Percentiles rank a stretch among this genome's conserved stretches.
Evolutionary conservation across 92 coral and sea anemone species (phyloP).

Genomic region (Galaxea fascicularis): DNA sequence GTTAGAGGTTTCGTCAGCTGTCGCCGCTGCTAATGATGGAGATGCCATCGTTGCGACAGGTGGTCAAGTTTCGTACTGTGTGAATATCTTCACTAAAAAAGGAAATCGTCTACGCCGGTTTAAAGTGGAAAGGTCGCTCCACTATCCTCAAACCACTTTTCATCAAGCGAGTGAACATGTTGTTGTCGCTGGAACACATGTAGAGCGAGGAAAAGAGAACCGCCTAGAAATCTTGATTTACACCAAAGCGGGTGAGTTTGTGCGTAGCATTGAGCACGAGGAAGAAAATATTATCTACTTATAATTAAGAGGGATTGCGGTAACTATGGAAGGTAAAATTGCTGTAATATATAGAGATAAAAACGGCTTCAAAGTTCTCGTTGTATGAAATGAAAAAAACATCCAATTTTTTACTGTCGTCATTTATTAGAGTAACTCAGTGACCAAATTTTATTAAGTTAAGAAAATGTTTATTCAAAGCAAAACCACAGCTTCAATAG

Average conservation of each 20-base stretch:
- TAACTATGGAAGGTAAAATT: conserved; percentile 16
- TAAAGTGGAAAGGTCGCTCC: background rate
- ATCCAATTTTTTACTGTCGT: too few species aligned
- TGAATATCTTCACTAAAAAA: conserved; percentile 33
- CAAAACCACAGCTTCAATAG: too few species aligned
- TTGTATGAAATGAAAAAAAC: conserved; percentile 19
- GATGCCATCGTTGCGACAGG: conserved; percentile 24
- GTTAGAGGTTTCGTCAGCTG: background rate
- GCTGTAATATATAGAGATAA: conserved; percentile 2
- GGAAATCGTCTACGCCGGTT: conserved; percentile 46
- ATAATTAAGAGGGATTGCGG: conserved; percentile 12
- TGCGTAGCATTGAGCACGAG: background rate
- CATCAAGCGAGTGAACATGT: conserved; percentile 34
- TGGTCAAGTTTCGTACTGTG: background rate
- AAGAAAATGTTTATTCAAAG: too few species aligned
- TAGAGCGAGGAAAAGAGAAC: too few species aligned
- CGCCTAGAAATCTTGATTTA: conserved; percentile 22
- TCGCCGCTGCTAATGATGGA: conserved; percentile 44
- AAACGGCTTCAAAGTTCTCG: background rate
- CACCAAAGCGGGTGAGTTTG: conserved; percentile 33
- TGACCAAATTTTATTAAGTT: too few species aligned
- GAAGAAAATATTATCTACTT: background rate
- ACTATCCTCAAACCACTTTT: conserved; percentile 18
- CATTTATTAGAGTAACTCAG: too few species aligned
- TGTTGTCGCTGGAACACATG: conserved; percentile 1